Evolutionary conservation across 2,797 vertebrate genomes (phyloP).

Genomic region (Lacerta agilis): DNA sequence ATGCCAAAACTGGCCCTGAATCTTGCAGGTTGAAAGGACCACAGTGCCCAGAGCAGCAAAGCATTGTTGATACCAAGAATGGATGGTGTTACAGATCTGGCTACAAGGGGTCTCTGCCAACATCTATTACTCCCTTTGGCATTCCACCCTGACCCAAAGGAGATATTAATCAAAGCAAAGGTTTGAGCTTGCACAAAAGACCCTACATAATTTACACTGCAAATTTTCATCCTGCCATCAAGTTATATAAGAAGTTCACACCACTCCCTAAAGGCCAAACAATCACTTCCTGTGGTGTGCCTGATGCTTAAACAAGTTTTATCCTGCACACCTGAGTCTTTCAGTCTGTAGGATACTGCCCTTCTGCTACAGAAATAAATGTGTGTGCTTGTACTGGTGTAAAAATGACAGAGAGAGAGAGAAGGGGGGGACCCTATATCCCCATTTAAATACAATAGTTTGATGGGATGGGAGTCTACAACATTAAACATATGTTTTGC

Average conservation of each 20-base stretch:
- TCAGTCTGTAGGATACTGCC: neutral
- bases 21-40: constrained; percentile 26
- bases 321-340: neutral
- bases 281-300: neutral
- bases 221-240: constrained; percentile 39
- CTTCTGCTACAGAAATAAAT: neutral
- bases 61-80: neutral
- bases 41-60: constrained; percentile 7
- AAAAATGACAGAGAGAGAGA: neutral
- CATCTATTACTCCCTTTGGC: constrained; percentile 41
- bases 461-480: neutral
- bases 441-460: neutral
- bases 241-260: constrained; percentile 50
- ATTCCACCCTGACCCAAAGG: constrained; percentile 5
- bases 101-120: constrained; percentile 29
- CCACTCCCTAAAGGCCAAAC: constrained; percentile 37
- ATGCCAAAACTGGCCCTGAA: constrained; percentile 8
- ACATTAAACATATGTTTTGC: constrained; percentile 1
- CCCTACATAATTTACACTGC: constrained; percentile 38
- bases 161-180: constrained; percentile 56
- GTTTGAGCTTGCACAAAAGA: constrained; percentile 56
- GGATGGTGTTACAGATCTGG: constrained; percentile 35
- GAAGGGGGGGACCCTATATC: neutral
- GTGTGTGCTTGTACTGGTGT: neutral
- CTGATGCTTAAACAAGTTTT: constrained; percentile 47